Percentiles rank a stretch among this genome's conserved stretches.
These are phyloP conservation scores for Pelecanoides urinatrix DNA, from an alignment of 2,113 vertebrate genomes.

Conservation along the genomic window DNA sequence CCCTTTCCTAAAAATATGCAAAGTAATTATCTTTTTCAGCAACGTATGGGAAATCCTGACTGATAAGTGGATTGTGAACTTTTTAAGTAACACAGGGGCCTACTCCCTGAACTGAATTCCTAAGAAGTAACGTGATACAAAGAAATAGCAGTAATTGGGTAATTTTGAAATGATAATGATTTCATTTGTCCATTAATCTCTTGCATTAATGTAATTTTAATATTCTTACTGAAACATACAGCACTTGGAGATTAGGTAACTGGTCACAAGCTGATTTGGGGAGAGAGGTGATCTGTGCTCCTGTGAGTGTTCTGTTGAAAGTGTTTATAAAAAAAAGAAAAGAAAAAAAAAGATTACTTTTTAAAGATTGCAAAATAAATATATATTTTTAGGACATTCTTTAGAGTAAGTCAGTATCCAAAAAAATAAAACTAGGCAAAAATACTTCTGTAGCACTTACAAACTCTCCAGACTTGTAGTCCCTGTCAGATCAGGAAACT, in stretches of 20 bases:
- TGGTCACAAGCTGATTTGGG: slow-evolving; percentile 85
- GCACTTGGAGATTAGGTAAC: slow-evolving; percentile 87
- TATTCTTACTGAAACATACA: slow-evolving; percentile 81
- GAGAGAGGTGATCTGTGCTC: slow-evolving; percentile 86
- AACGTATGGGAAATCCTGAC: background rate
- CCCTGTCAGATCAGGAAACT: slow-evolving; percentile 91
- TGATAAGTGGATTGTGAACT: background rate
- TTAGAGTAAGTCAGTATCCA: background rate
- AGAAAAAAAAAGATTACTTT: background rate
- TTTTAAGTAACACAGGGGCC: background rate
- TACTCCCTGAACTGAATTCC: background rate
- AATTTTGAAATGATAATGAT: background rate
- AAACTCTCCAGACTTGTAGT: slow-evolving; percentile 89
- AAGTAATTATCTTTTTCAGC: background rate
- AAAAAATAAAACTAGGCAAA: background rate
- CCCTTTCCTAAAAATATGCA: background rate
- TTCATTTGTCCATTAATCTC: background rate
- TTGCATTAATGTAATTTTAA: slow-evolving; percentile 12
- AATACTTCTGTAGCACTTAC: slow-evolving; percentile 75
- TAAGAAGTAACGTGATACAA: background rate
- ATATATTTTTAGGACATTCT: background rate
- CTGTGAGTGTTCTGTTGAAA: slow-evolving; percentile 88
- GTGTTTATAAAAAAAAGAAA: slow-evolving; percentile 1
- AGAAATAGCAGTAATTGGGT: background rate
- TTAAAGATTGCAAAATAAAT: background rate